Evolutionary conservation across 2,113 vertebrate genomes (phyloP).

Genomic region (Dasyornis broadbenti): DNA sequence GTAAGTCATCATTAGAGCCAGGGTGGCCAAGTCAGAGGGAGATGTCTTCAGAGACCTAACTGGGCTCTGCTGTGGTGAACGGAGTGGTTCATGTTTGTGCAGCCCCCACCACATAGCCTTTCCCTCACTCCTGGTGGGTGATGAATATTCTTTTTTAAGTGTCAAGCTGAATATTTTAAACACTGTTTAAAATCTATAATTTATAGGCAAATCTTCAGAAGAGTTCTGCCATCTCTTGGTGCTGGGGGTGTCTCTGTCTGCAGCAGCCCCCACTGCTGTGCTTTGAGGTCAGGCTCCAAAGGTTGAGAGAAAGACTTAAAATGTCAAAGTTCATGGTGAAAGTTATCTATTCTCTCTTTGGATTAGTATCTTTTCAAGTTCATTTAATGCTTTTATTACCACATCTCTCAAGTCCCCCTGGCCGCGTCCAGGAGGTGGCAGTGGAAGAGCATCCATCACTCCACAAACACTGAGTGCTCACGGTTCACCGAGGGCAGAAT

Average conservation of each 20-base stretch:
- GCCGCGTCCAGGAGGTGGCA: slow-evolving; percentile 56
- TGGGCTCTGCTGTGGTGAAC: not conserved
- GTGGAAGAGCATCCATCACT: slow-evolving; percentile 22
- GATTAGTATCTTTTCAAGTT: not conserved
- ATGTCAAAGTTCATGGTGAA: not conserved
- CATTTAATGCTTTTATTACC: not conserved
- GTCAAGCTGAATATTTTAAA: slow-evolving; percentile 17
- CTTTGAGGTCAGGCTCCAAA: not conserved
- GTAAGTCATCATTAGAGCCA: not conserved
- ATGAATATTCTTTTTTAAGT: not conserved
- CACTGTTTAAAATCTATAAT: slow-evolving; percentile 25
- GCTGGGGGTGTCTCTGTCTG: not conserved
- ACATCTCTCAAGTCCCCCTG: not conserved
- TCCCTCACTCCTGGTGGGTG: not conserved
- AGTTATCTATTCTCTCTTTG: not conserved
- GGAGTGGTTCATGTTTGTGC: not conserved
- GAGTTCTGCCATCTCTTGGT: not conserved
- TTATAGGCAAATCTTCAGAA: not conserved
- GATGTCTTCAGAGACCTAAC: not conserved
- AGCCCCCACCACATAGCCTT: not conserved
- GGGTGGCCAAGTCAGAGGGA: not conserved
- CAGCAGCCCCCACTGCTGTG: not conserved
- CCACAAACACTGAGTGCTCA: accelerated
- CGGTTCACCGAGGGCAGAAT: accelerated
- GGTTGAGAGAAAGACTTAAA: not conserved